Evolutionary conservation across 2,888 invertebrate genomes (phyloP).

Genomic region (Netelia melanura): DNA sequence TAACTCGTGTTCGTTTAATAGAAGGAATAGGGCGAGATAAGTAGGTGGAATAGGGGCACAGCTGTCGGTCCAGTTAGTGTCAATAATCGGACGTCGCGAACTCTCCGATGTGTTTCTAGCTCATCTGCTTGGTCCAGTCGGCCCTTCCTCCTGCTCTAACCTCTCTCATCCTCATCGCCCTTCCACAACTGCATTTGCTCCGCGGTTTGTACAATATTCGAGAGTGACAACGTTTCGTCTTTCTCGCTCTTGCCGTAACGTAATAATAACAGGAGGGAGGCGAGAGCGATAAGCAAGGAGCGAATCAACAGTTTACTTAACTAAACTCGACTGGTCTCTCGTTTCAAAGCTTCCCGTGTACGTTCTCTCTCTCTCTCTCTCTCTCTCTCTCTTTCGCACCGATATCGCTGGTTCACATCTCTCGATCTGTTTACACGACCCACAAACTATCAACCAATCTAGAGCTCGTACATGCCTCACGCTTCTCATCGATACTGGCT

Average conservation of each 20-base stretch:
- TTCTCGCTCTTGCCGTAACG: conserved; percentile 31
- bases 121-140: conserved; percentile 22
- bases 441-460: conserved; percentile 54
- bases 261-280: conserved; percentile 12
- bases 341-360: not conserved
- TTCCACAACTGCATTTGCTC: conserved; percentile 1
- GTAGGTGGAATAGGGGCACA: conserved; percentile 41
- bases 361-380: conserved; percentile 20
- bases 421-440: conserved; percentile 42
- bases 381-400: conserved; percentile 37
- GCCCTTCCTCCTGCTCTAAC: not conserved
- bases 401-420: conserved; percentile 13
- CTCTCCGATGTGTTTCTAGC: conserved; percentile 19
- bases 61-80: conserved; percentile 54
- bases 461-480: not conserved
- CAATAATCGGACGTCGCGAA: conserved; percentile 36
- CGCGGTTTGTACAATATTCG: conserved; percentile 11
- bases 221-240: conserved; percentile 44
- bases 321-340: conserved; percentile 50
- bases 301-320: conserved; percentile 63
- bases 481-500: not conserved
- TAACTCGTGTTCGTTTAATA: conserved; percentile 2
- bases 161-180: not conserved
- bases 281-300: conserved; percentile 11
- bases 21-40: conserved; percentile 1